These are phyloP conservation scores for Trochalopteron elliotii DNA, from an alignment of 2,113 vertebrate species.

Conservation along the genomic window DNA sequence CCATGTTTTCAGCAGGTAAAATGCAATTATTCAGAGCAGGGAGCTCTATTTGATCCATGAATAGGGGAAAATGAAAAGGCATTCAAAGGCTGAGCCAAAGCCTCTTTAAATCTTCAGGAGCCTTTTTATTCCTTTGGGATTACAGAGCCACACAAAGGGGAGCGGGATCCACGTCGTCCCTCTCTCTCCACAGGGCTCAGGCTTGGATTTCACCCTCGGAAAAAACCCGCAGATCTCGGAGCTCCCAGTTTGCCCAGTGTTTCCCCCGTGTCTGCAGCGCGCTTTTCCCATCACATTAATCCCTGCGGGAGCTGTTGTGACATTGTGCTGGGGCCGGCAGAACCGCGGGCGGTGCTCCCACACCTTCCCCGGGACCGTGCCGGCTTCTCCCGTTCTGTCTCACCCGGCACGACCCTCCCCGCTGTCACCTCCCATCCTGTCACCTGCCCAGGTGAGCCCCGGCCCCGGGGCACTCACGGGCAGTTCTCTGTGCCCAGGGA, in stretches of 20 bases:
- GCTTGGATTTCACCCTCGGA: background rate
- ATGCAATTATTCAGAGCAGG: conserved; percentile 38
- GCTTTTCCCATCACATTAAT: conserved; percentile 10
- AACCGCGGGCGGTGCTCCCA: accelerated
- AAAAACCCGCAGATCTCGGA: background rate
- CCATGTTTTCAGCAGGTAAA: conserved; percentile 36
- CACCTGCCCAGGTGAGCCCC: background rate
- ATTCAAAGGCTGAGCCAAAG: conserved; percentile 17
- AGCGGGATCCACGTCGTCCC: accelerated
- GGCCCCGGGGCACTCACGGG: too few relatives aligned
- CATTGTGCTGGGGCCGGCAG: background rate
- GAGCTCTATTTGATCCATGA: conserved; percentile 25
- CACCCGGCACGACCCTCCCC: background rate
- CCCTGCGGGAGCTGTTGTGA: background rate
- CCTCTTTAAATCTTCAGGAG: background rate
- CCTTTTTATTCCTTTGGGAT: background rate
- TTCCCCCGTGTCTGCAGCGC: background rate
- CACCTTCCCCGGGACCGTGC: background rate
- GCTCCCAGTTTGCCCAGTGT: accelerated
- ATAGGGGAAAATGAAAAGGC: conserved; percentile 15
- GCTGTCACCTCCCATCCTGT: background rate
- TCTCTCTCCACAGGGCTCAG: background rate
- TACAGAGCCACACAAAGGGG: background rate
- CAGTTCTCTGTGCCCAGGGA: accelerated
- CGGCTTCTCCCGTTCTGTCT: background rate